Evolutionary conservation across 2,797 vertebrate species (phyloP).

Genomic region (Protosalanx chinensis): DNA sequence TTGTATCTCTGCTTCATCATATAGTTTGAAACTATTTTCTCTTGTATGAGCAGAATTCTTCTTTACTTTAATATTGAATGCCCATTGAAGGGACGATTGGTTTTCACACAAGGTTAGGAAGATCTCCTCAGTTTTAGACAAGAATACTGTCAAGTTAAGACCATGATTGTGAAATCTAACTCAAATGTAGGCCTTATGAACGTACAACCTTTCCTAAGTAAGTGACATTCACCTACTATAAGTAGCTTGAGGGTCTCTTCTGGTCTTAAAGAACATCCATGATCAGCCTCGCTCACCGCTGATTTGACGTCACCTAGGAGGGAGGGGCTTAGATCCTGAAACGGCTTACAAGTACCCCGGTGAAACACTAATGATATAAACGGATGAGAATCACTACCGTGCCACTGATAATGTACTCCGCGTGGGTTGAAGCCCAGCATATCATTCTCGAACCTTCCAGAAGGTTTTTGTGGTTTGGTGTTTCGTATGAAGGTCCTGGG

Average conservation of each 20-base stretch:
- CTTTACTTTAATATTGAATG: no score
- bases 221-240: conserved; percentile 10
- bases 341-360: conserved; percentile 51
- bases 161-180: not conserved
- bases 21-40: no score
- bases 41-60: no score
- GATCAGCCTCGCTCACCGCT: conserved; percentile 23
- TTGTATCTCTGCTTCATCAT: no score
- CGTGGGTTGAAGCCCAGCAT: conserved; percentile 27
- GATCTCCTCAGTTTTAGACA: no score
- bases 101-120: no score
- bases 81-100: no score
- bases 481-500: no score
- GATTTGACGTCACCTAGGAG: conserved; percentile 40
- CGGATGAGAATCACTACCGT: conserved; percentile 50
- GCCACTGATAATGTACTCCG: conserved; percentile 34
- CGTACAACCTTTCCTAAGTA: conserved; percentile 12
- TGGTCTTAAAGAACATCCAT: conserved; percentile 42
- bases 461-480: no score
- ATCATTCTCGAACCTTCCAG: not conserved
- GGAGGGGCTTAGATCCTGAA: conserved; percentile 38
- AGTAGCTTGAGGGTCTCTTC: conserved; percentile 4
- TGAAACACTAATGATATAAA: conserved; percentile 67
- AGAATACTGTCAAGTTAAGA: no score
- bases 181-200: not conserved